Base-by-base conservation (phyloP, 2,888 invertebrate species). In the Dynastes maya region DNA sequence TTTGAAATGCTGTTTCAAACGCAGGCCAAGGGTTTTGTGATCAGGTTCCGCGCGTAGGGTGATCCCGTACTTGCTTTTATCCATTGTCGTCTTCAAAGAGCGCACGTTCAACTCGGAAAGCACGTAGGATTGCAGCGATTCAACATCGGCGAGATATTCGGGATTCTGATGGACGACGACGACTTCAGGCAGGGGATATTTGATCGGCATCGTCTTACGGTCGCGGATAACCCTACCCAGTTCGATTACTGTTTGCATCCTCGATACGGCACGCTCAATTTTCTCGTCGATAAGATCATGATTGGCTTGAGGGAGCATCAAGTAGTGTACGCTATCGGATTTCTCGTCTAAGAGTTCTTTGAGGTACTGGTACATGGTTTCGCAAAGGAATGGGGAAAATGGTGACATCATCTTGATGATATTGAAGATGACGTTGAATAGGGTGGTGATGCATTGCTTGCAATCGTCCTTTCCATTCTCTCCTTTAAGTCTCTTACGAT, bases 221-320 rank as follows among this genome's bases (percentile, higher is more conserved):
- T 99, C 99, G 80, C 99, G 91, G 80, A 98, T 91, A 8, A 98
- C 94, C 82, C 99, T 92, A 0, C 98, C 98, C 45, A 99, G 89
- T 87, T 99, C 99, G 81, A 99, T 96, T 1, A 99, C 96, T 55
- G 94, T 93, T 90, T 99, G 99, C 98, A 99, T 98, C 83, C 94
- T 91, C 45, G 94, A 91, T 0, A 99, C 97, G 16, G 98, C 95
- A 80, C 94, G 91, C 89, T 99, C 99, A 80, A 98, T 98, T 75
- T 93, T 91, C 79, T 91, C 91, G 87, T 98, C 93, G 75, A 99
- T 97, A 70, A 97, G 90, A 63, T 91, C 89, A 1, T 89, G 80
- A 84, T 93, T 92, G 0, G 95, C 91, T 78, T 93, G 91, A 0
- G 99, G 98, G 81, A 98, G 91, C 95, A 96, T 94, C 84, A 96